Base-by-base conservation (phyloP, 92 coral and sea anemone genomes). In the Phenganax stokvisi region DNA sequence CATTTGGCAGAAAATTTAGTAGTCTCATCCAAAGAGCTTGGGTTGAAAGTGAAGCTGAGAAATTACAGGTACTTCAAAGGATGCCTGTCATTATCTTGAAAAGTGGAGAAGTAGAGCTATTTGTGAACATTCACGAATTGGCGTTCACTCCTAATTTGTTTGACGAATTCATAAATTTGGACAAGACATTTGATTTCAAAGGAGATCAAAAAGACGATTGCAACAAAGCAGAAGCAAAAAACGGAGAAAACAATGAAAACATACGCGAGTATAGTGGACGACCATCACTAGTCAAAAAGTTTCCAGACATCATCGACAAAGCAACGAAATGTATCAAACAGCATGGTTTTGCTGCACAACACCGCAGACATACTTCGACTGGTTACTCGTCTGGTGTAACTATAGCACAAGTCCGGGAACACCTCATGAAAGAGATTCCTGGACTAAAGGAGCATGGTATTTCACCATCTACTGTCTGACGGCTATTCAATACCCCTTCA, bases 311-410 rank as follows among this genome's bases (percentile, higher is more conserved):
- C 30, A 71, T 82, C 67, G 6, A 66, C 10, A 11, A 58, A 20
- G 56, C 80, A 16, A 82, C 85, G 7, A 72, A 82, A 15, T 82
- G 71, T 13, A 82, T 82, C 65, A 82, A 82, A 56, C 85, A 82
- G 25, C 80, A 82, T 51, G 85, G 85, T 5, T 82, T 82, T 61
- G 20, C 61, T 11, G 85, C 85, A 7, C 85, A 82, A 44, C 80
- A 82, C 61, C 54, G 85, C 11, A 71, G 85, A 20, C 53, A 79
- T 15, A 82, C 80, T 8, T 37, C 85, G 25, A 72, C 85, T 8
- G 79, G 80, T 17, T 58, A 56, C 31, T 58, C 61, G 30, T 71
- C 56, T 58, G 72, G 85, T 9, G 85, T 82, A 9, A 72, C 85
- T 12, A 72, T 82, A 13, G 20, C 13, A 6, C 71, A 82, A n/a